Evolutionary conservation across 2,113 vertebrate species (phyloP).

Genomic region (Himantopus leucocephalus): DNA sequence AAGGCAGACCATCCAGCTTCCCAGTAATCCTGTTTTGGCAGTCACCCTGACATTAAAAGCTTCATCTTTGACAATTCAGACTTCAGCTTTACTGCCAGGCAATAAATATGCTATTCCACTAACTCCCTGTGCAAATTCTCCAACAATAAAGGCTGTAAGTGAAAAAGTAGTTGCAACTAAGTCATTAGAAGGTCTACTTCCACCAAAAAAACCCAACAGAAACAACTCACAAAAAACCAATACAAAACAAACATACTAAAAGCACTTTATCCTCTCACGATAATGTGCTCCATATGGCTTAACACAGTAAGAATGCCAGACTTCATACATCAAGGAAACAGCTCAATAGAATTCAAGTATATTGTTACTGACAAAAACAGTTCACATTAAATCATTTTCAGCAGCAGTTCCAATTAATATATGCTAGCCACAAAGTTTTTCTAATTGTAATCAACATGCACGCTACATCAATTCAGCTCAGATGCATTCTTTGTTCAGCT

Average conservation of each 20-base stretch:
- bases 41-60: not conserved
- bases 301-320: not conserved
- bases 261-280: not conserved
- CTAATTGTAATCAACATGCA: constrained; percentile 15
- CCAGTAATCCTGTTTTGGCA: constrained; percentile 23
- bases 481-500: not conserved
- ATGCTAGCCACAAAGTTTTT: not conserved
- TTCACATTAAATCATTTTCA: not conserved
- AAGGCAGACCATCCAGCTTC: not conserved
- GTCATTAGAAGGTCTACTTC: not conserved
- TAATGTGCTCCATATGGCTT: not conserved
- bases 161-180: not conserved
- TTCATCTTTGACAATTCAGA: not conserved
- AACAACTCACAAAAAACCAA: not conserved
- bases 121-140: not conserved
- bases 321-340: not conserved
- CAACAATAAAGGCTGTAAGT: not conserved
- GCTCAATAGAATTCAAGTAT: not conserved
- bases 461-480: not conserved
- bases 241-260: not conserved
- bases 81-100: not conserved
- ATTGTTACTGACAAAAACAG: not conserved
- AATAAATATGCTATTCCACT: not conserved
- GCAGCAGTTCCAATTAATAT: not conserved
- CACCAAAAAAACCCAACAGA: not conserved